Base-by-base conservation (phyloP, 2,113 vertebrate genomes). In the Gasterosteus aculeatus region DNA sequence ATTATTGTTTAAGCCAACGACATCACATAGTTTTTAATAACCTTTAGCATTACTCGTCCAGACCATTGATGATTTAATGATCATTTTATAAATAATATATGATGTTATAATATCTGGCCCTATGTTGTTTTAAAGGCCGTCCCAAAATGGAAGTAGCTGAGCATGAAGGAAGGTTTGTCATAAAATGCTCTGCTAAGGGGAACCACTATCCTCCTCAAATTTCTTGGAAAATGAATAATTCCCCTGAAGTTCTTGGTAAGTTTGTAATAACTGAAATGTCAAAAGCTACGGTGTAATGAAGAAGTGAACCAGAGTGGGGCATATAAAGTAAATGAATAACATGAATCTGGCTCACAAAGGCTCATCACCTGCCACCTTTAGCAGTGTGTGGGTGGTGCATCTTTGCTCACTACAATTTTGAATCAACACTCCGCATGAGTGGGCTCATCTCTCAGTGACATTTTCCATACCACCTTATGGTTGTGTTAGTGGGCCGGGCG, bases 171-270 rank as follows among this genome's bases (percentile, higher is more conserved):
- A 59, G 29, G 46, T 58, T 35, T 35, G 19, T 76, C 1, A 39
- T 95, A 33, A 91, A 87, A 71, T 95, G 94, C 61, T 69, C 80
- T 12, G 91, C 91, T n/a, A 71, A 75, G 19, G 92, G 72, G 19
- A 94, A 84, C 51, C 31, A 64, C 39, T 7, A 66, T 8, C 79
- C 81, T 41, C 91, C 93, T 1, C 58, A 77, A 76, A 88, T 95
- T 38, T 90, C 61, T 38, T 95, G 94, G 94, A 56, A 75, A 16
- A 4, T 94, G 7, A 51, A 85, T 26, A 31, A 69, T 16, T 85
- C 69, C 10, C 59, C 93, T 44, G 91, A 94, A 78, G 54, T 94
- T 75, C 7, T 72, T 19, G 68, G 94, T 95, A 79, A 90, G 90
- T 82, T 69, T 22, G 2, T 26, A 71, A 47, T 15, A 59, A 69